Percentiles rank a stretch among this genome's conserved stretches.
These are phyloP conservation scores for Drosophila bocki DNA, from an alignment of 1,140 invertebrate genomes.

Conservation along the genomic window DNA sequence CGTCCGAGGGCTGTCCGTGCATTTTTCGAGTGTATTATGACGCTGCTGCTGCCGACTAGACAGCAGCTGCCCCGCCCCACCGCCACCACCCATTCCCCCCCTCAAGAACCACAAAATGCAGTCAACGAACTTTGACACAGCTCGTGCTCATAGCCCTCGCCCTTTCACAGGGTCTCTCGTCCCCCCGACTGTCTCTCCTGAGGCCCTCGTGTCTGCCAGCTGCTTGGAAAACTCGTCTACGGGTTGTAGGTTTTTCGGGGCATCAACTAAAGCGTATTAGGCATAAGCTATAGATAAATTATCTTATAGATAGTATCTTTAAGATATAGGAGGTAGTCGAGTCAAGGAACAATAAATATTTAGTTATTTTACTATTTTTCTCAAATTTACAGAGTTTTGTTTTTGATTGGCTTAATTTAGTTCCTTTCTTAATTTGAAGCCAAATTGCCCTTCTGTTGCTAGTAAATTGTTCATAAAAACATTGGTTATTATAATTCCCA, in stretches of 20 bases:
- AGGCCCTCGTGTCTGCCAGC: slow-evolving; percentile 11
- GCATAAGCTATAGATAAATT: neutral
- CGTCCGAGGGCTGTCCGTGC: slow-evolving; percentile 57
- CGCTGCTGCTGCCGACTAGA: slow-evolving; percentile 61
- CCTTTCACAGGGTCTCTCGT: slow-evolving; percentile 6
- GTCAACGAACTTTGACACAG: slow-evolving; percentile 81
- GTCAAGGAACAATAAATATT: too few species aligned
- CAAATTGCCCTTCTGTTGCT: too few species aligned
- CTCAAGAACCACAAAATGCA: slow-evolving; percentile 50
- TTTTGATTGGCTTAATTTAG: too few species aligned
- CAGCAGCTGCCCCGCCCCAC: slow-evolving; percentile 30
- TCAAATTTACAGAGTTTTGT: too few species aligned
- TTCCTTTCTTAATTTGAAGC: too few species aligned
- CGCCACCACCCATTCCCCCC: neutral
- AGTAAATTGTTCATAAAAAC: too few species aligned
- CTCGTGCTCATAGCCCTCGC: slow-evolving; percentile 30
- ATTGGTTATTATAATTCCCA: too few species aligned
- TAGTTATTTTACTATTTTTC: too few species aligned
- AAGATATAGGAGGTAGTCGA: too few species aligned
- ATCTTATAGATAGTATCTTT: neutral
- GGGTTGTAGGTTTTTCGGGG: slow-evolving; percentile 48
- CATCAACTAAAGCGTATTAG: slow-evolving; percentile 10
- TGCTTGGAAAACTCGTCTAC: slow-evolving; percentile 18
- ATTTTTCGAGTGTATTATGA: slow-evolving; percentile 82
- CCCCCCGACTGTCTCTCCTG: slow-evolving; percentile 1